Conservation (phyloP, 2,797 vertebrate species). For the Octomys mimax region DNA sequence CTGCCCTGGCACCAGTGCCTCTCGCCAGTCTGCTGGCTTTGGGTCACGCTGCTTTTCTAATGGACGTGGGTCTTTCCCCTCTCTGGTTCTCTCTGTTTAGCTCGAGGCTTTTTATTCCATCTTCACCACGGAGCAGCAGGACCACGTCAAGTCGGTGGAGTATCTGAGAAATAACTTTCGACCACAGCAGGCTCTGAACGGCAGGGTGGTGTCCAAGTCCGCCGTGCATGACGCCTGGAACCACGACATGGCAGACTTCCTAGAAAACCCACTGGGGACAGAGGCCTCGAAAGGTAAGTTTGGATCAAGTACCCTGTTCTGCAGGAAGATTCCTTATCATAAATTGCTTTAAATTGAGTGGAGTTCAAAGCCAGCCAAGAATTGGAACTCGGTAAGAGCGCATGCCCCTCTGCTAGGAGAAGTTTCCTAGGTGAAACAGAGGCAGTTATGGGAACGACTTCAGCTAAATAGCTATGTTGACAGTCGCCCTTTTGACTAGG, state of each 20-base stretch:
- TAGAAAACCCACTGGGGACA: slow-evolving; percentile 93
- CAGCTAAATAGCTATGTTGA: not conserved
- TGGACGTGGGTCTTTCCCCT: slow-evolving; percentile 68
- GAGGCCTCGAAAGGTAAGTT: slow-evolving; percentile 96
- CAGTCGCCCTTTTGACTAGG: slow-evolving; percentile 53
- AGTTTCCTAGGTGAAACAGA: slow-evolving; percentile 28
- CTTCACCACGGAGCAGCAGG: slow-evolving; percentile 99
- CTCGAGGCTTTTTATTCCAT: slow-evolving; percentile 99
- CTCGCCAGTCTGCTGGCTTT: slow-evolving; percentile 70
- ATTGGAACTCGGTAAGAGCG: not conserved
- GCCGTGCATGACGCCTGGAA: slow-evolving; percentile 96
- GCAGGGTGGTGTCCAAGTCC: slow-evolving; percentile 95
- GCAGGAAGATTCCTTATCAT: not conserved
- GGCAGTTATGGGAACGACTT: slow-evolving; percentile 26
- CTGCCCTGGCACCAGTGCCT: slow-evolving; percentile 69
- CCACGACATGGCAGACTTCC: slow-evolving; percentile 92
- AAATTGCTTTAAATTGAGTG: slow-evolving; percentile 50
- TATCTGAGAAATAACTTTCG: slow-evolving; percentile 98
- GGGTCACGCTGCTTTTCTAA: slow-evolving; percentile 82
- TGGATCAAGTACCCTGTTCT: slow-evolving; percentile 56
- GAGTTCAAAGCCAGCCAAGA: slow-evolving; percentile 47
- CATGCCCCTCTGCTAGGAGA: slow-evolving; percentile 37
- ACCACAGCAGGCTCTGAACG: slow-evolving; percentile 94
- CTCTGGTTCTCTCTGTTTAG: slow-evolving; percentile 86
- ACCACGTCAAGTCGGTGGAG: slow-evolving; percentile 98